phyloP scores from a whole-genome alignment of 2,888 invertebrate species.

The Automeris io region DNA sequence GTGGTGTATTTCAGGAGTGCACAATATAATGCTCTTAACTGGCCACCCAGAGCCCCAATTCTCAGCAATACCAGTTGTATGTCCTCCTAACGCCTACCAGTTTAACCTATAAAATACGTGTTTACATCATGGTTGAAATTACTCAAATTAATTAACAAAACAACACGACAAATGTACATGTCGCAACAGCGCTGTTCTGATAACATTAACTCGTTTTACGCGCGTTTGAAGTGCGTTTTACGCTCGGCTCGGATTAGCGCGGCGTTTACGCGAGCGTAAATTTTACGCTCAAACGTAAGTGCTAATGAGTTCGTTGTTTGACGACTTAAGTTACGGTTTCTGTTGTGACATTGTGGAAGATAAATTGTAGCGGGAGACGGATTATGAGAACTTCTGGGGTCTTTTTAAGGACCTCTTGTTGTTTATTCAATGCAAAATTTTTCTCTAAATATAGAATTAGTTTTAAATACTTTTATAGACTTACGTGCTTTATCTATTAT shows the following conservation, averaged over 20 bases:
- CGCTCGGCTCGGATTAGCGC: slow-evolving; percentile 26
- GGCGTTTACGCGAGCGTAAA: slow-evolving; percentile 29
- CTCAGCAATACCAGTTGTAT: too few relatives aligned
- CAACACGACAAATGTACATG: neutral
- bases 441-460: neutral
- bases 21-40: too few relatives aligned
- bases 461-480: neutral
- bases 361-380: neutral
- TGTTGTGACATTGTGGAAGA: slow-evolving; percentile 14
- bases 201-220: slow-evolving; percentile 9
- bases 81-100: too few relatives aligned
- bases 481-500: neutral
- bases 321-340: slow-evolving; percentile 15
- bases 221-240: slow-evolving; percentile 8
- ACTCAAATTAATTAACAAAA: neutral
- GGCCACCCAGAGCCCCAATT: too few relatives aligned
- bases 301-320: slow-evolving; percentile 19
- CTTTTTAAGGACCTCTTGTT: neutral
- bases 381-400: neutral
- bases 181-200: slow-evolving; percentile 6
- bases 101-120: too few relatives aligned
- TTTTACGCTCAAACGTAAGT: slow-evolving; percentile 29
- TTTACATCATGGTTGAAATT: too few relatives aligned
- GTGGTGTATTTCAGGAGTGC: too few relatives aligned
- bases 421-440: neutral